Base-by-base conservation (phyloP, 1,140 invertebrate genomes). In the Galleria mellonella region DNA sequence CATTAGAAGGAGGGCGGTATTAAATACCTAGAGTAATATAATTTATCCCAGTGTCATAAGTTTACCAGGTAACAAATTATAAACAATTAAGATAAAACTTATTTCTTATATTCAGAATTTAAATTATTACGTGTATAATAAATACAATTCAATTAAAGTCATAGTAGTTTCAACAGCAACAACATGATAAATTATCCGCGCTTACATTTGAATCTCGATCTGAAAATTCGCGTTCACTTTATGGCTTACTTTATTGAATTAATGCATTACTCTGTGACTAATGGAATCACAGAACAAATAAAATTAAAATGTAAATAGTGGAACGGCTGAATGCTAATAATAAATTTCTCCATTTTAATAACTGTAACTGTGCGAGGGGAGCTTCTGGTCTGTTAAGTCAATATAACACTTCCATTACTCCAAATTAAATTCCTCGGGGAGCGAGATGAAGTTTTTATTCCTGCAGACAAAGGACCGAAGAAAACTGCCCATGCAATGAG, bases 271-370 rank as follows among this genome's bases (percentile, higher is more conserved):
- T 51, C 68, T 64, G 61, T 79, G 69, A 79, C 73, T 81, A 84
- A 85, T 85, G 75, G 59, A 83, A 81, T 82, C 78, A 74, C 73
- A 78, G 73, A 79, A 77, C 75, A 79, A 84, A 85, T 83, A 85
- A 83, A 83, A 82, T 83, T 77, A 78, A 82, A 84, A 85, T 83
- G 75, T 83, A 82, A 85, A 79, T 85, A 85, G 78, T 79, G 69
- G 49, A 72, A 77, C 77, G 61, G 63, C 55, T 71, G 77, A 76
- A 83, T 75, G 77, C 75, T 83, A 83, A 85, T 83, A 83, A 85
- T 85, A 85, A 82, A 85, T 83, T 82, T 85, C 75, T 70, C 77
- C 82, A 83, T 83, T 85, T 83, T 83, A 85, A 85, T 85, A 85
- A 85, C 82, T 83, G 78, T 85, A 72, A 76, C 75, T 68, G 60